Conservation (phyloP, 2,888 invertebrate genomes). For the Ichneumoninae sp. region DNA sequence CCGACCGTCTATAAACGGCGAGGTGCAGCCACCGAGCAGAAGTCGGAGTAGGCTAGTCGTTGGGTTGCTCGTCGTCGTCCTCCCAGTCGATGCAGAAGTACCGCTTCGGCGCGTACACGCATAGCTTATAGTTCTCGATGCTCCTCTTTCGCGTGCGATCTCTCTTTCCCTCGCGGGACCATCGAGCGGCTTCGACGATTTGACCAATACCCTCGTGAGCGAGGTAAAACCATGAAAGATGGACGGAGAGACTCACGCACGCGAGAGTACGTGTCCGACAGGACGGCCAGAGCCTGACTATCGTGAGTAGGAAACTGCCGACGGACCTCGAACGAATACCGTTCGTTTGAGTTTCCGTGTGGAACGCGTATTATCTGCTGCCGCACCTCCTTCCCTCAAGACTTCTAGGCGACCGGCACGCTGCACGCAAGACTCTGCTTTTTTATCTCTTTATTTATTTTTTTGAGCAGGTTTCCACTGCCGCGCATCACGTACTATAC, state of each 20-base stretch:
- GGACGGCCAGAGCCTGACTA: slow-evolving; percentile 45
- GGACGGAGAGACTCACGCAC: slow-evolving; percentile 43
- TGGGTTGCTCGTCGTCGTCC: slow-evolving; percentile 40
- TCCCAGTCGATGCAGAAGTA: slow-evolving; percentile 66
- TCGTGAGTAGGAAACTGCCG: slow-evolving; percentile 53
- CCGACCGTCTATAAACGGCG: slow-evolving; percentile 66
- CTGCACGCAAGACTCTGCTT: slow-evolving; percentile 6
- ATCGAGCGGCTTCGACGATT: slow-evolving; percentile 52
- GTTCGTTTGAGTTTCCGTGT: slow-evolving; percentile 63
- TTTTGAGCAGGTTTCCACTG: background rate
- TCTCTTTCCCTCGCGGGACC: slow-evolving; percentile 44
- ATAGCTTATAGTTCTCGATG: slow-evolving; percentile 44
- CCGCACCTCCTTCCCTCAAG: slow-evolving; percentile 46
- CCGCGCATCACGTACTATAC: background rate
- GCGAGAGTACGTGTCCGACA: slow-evolving; percentile 47
- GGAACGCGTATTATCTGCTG: slow-evolving; percentile 64
- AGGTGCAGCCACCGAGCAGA: slow-evolving; percentile 28
- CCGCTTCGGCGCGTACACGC: slow-evolving; percentile 72
- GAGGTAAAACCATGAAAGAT: slow-evolving; percentile 34
- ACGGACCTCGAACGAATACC: slow-evolving; percentile 49
- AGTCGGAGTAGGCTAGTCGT: slow-evolving; percentile 54
- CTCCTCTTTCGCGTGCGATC: slow-evolving; percentile 29
- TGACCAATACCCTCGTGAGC: slow-evolving; percentile 32
- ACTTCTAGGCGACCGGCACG: background rate
- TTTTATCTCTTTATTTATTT: background rate